phyloP scores from a whole-genome alignment of 2,888 invertebrate genomes.

The Polyommatus icarus region DNA sequence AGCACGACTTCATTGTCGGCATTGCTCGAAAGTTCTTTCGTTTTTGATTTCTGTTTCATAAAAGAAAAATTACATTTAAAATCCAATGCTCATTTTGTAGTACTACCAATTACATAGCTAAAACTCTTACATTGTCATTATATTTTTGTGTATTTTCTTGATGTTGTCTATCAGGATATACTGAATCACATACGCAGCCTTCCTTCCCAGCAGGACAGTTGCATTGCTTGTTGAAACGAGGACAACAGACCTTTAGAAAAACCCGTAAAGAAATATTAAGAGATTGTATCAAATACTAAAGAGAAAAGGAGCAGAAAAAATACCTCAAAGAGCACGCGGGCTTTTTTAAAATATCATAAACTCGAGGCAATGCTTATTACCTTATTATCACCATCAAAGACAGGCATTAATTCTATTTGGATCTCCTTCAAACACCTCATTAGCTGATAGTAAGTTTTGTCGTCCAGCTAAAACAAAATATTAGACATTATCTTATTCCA shows the following conservation, averaged over 20 bases:
- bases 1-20: background rate
- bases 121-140: background rate
- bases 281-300: too few relatives aligned
- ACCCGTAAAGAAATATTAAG: too few relatives aligned
- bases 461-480: constrained; percentile 56
- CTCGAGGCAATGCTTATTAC: constrained; percentile 43
- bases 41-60: background rate
- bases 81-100: too few relatives aligned
- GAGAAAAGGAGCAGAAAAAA: too few relatives aligned
- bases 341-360: too few relatives aligned
- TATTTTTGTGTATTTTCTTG: background rate
- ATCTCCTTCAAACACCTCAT: constrained; percentile 65
- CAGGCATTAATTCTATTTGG: constrained; percentile 47
- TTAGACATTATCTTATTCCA: too few relatives aligned
- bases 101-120: too few relatives aligned
- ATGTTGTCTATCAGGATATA: background rate
- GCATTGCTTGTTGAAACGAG: background rate
- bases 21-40: background rate
- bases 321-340: too few relatives aligned
- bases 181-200: background rate
- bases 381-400: constrained; percentile 59
- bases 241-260: background rate
- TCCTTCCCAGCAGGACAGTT: background rate
- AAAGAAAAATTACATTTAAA: background rate
- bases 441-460: constrained; percentile 61